Base-by-base conservation (phyloP, 1,140 invertebrate species). In the Magallana ariakensis region DNA sequence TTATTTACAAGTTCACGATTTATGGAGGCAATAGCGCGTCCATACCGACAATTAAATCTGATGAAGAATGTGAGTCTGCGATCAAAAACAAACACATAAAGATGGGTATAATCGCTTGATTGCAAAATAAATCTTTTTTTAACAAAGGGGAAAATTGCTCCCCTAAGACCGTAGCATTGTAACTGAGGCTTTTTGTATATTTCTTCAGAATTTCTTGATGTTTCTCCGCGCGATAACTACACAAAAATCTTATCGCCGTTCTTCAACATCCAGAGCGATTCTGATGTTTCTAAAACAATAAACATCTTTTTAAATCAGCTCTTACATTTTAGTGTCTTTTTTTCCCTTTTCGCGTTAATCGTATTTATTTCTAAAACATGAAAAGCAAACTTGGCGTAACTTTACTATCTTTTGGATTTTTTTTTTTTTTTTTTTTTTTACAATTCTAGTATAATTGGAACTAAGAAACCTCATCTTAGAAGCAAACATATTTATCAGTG, bases 1-100 rank as follows among this genome's bases (percentile, higher is more conserved):
- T 26, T 75, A 75, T 75, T 75, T 75, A 75, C 66, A 75, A 75
- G 33, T 26, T 75, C 22, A 75, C 22, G 66, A 75, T 75, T 75
- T 75, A 75, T 75, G 33, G 66, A 75, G 33, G 66, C 66, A 75
- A 75, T 75, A 75, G 66, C 13, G 22, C 22, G 66, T 26, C 22
- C 22, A 26, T 10, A 10, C 19, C 11, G 66, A 75, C 66, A 75
- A 75, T 26, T 19, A 22, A 26, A 26, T 75, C 9, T 13, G 66
- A 75, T 75, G 66, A 75, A 75, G 66, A 75, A 75, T 75, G 66
- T 13, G 66, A 19, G 66, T 26, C 66, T 75, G 66, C 22, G 66
- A 19, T 75, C 9, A 75, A 26, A 75, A 10, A 75, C 66, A 75
- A 75, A 75, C 66, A 75, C 22, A 75, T 22, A 26, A 2, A 26